Conservation (phyloP, 2,888 invertebrate genomes). For the Dendrolimus pini region DNA sequence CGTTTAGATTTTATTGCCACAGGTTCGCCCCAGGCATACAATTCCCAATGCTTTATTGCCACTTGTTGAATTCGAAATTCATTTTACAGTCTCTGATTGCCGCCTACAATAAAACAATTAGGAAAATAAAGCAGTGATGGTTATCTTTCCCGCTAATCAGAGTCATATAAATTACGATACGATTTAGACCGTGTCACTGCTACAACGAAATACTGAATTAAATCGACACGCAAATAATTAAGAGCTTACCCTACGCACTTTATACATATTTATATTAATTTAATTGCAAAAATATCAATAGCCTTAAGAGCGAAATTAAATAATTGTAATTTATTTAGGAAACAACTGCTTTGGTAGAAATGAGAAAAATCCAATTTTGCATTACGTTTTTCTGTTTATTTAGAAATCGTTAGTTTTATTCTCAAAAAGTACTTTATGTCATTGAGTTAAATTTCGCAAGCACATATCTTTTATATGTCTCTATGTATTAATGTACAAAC, state of each 20-base stretch:
- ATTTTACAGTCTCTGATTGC: constrained; percentile 17
- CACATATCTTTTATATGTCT: too few relatives aligned
- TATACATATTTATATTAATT: too few relatives aligned
- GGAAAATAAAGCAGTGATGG: constrained; percentile 10
- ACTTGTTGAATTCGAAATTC: constrained; percentile 27
- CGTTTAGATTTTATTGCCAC: constrained; percentile 37
- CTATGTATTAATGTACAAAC: too few relatives aligned
- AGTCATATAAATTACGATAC: constrained; percentile 34
- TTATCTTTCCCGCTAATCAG: constrained; percentile 18
- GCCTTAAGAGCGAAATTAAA: too few relatives aligned
- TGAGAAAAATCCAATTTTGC: too few relatives aligned
- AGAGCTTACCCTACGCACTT: constrained; percentile 9
- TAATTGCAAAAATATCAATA: too few relatives aligned
- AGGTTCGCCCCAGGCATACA: constrained; percentile 24
- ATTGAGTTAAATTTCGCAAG: too few relatives aligned
- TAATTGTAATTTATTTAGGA: too few relatives aligned
- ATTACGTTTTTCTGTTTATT: too few relatives aligned
- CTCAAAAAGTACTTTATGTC: too few relatives aligned
- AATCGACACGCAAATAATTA: constrained; percentile 63
- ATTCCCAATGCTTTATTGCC: constrained; percentile 31
- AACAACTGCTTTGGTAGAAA: too few relatives aligned
- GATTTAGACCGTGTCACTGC: constrained; percentile 43
- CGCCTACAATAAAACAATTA: constrained; percentile 7
- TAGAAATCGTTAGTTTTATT: too few relatives aligned
- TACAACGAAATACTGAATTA: constrained; percentile 50